Evolutionary conservation across 2,113 vertebrate species (phyloP).

Genomic region (Lonchura striata): DNA sequence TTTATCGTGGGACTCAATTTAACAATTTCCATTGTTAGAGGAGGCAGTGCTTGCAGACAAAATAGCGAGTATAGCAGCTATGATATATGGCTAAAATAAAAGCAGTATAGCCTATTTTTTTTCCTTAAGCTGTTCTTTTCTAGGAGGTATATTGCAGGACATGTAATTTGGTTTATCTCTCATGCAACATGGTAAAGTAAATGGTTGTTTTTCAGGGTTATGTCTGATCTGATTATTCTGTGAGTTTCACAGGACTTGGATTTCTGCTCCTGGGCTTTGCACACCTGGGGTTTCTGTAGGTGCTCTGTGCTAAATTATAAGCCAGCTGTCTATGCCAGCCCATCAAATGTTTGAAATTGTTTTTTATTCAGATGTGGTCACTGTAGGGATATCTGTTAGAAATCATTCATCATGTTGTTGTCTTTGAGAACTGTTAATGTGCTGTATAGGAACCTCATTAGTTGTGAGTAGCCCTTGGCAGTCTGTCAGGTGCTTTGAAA

Average conservation of each 20-base stretch:
- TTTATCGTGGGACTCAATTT: fast-evolving
- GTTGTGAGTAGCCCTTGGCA: background rate
- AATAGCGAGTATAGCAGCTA: background rate
- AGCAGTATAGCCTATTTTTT: background rate
- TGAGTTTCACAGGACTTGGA: background rate
- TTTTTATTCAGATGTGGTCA: background rate
- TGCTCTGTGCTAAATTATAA: background rate
- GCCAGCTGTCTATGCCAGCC: background rate
- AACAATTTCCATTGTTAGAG: background rate
- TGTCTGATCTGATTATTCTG: background rate
- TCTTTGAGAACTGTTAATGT: background rate
- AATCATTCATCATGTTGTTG: background rate
- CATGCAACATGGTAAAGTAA: background rate
- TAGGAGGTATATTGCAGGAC: background rate
- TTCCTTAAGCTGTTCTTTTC: background rate
- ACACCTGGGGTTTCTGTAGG: background rate
- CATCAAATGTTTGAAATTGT: background rate
- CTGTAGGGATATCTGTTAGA: background rate
- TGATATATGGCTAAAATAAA: background rate
- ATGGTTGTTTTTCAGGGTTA: background rate
- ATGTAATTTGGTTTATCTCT: background rate
- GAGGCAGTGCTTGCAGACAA: background rate
- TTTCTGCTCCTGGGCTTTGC: background rate
- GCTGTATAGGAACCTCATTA: background rate
- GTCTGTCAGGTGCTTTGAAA: slow-evolving; percentile 2